Percentiles rank a stretch among this genome's conserved stretches.
Conservation (phyloP, 2,888 invertebrate species). For the Megaustenia siamemsis region DNA sequence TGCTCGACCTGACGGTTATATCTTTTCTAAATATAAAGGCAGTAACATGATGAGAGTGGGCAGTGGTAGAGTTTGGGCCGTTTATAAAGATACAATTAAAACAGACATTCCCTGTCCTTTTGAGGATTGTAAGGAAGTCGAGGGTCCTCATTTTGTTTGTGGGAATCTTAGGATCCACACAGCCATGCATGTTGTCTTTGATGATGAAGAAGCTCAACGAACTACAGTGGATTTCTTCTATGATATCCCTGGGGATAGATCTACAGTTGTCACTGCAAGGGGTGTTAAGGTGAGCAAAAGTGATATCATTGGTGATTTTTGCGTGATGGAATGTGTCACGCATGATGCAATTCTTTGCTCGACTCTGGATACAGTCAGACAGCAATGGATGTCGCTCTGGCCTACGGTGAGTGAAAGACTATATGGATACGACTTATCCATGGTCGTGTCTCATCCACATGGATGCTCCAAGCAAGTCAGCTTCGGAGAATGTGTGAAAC, state of each 20-base stretch:
- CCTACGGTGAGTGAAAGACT: background rate
- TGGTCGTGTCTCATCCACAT: slow-evolving; percentile 18
- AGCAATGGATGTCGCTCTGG: background rate
- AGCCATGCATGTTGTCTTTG: slow-evolving; percentile 21
- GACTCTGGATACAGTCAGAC: background rate
- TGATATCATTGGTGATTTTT: background rate
- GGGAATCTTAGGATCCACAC: background rate
- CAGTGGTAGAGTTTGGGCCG: background rate
- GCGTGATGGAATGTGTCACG: slow-evolving; percentile 6
- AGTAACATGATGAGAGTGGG: background rate
- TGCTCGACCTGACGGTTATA: background rate
- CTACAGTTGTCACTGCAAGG: background rate
- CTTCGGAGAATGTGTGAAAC: background rate
- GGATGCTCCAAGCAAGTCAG: slow-evolving; percentile 5
- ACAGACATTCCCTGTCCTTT: background rate
- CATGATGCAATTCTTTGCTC: background rate
- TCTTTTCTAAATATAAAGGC: background rate
- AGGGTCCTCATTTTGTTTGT: background rate
- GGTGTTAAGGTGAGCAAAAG: background rate
- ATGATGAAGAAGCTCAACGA: background rate
- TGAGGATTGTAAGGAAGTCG: background rate
- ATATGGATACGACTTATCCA: background rate
- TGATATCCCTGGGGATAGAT: background rate
- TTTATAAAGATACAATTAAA: background rate
- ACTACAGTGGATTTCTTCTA: background rate